phyloP scores from a whole-genome alignment of 2,797 vertebrate genomes.

The Crocidura indochinensis region DNA sequence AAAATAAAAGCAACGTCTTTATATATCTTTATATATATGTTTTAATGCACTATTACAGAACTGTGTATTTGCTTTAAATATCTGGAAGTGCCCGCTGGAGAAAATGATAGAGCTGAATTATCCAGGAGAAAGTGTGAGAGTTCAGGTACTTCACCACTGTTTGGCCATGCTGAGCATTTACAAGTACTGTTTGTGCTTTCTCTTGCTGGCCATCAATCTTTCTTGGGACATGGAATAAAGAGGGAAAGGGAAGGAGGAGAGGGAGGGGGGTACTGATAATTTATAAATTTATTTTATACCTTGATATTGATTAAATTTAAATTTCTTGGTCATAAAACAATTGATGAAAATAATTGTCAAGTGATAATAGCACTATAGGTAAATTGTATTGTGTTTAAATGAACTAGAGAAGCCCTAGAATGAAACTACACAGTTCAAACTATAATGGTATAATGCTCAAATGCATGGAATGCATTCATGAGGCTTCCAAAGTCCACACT shows the following conservation, averaged over 20 bases:
- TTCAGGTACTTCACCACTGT: neutral
- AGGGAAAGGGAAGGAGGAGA: neutral
- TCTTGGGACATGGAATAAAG: neutral
- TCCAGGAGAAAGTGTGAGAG: neutral
- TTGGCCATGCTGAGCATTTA: neutral
- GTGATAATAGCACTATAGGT: neutral
- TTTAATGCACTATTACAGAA: neutral
- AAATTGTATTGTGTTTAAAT: neutral
- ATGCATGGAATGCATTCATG: neutral
- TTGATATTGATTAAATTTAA: constrained; percentile 30
- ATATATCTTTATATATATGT: neutral
- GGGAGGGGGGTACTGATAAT: neutral
- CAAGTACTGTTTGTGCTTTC: neutral
- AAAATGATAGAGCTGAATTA: neutral
- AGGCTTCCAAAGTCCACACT: constrained; percentile 11
- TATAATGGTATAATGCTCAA: neutral
- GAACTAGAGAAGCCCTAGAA: neutral
- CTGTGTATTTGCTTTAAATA: neutral
- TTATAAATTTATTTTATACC: neutral
- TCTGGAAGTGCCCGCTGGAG: neutral
- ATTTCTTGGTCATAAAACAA: constrained; percentile 27
- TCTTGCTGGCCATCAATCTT: neutral
- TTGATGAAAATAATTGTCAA: constrained; percentile 39
- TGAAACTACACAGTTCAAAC: neutral
- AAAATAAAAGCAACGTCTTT: neutral